These are phyloP conservation scores for Dysdera silvatica DNA, from an alignment of 1,140 invertebrate genomes.

Conservation along the genomic window DNA sequence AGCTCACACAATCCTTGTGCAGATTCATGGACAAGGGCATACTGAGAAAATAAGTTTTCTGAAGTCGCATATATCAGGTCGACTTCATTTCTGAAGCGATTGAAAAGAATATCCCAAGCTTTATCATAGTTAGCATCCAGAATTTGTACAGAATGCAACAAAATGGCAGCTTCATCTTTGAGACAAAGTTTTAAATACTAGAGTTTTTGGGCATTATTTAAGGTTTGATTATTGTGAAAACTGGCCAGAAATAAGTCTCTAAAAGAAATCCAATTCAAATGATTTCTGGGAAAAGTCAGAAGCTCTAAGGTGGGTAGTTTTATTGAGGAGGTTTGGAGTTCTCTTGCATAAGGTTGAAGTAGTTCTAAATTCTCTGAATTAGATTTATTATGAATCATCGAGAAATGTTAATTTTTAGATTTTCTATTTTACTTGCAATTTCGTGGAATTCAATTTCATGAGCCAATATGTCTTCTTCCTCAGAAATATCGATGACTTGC, in stretches of 20 bases:
- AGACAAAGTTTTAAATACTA: neutral
- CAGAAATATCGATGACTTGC: too few relatives aligned
- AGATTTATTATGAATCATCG: neutral
- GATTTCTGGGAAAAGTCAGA: neutral
- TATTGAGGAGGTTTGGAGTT: neutral
- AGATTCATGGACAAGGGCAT: neutral
- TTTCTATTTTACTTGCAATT: neutral
- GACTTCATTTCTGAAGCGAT: neutral
- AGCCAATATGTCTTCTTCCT: too few relatives aligned
- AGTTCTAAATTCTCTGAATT: neutral
- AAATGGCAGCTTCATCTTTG: neutral
- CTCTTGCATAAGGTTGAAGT: neutral
- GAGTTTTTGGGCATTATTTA: neutral
- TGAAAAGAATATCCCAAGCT: neutral
- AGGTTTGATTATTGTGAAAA: neutral
- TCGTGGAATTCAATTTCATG: neutral
- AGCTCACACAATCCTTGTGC: neutral
- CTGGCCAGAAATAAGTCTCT: neutral
- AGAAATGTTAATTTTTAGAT: neutral
- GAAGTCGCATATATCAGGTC: neutral
- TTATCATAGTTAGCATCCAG: neutral
- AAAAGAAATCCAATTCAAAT: neutral
- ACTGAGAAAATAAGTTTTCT: neutral
- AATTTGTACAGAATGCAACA: neutral
- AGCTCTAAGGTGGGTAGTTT: neutral